Conservation (phyloP, 1,140 invertebrate species). For the Drosophila suzukii region DNA sequence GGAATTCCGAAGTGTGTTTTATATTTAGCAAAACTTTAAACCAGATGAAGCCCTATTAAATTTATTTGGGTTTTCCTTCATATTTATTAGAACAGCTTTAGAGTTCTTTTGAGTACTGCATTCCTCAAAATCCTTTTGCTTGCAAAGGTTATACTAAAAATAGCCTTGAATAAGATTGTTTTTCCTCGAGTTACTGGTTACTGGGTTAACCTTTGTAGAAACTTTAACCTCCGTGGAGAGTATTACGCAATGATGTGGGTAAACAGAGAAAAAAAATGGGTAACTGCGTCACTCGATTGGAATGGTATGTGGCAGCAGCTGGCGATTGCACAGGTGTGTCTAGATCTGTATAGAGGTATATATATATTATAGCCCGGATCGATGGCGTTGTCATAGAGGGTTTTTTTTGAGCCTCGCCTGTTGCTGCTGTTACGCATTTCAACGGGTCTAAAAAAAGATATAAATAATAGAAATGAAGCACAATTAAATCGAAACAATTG, state of each 20-base stretch:
- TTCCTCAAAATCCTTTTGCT: not conserved
- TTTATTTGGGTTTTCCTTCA: not conserved
- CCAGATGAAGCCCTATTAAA: too few relatives aligned
- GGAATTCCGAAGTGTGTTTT: constrained; percentile 11
- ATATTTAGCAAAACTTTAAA: not conserved
- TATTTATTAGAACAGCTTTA: not conserved
- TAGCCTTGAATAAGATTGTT: not conserved
- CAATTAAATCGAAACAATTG: constrained; percentile 74
- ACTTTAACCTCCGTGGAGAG: constrained; percentile 14
- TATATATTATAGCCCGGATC: constrained; percentile 15
- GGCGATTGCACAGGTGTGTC: constrained; percentile 74
- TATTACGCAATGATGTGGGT: constrained; percentile 60
- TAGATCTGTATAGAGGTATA: constrained; percentile 1
- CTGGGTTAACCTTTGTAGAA: constrained; percentile 23
- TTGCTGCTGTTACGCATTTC: constrained; percentile 39
- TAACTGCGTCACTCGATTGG: constrained; percentile 60
- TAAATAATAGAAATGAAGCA: constrained; percentile 33
- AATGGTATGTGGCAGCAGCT: constrained; percentile 42
- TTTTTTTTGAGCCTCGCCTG: constrained; percentile 21
- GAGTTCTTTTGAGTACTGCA: not conserved
- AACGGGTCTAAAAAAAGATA: constrained; percentile 23
- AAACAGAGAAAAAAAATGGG: constrained; percentile 55
- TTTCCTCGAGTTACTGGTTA: constrained; percentile 21
- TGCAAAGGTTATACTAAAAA: constrained; percentile 7
- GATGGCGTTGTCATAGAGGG: constrained; percentile 9